Evolutionary conservation across 1,140 invertebrate genomes (phyloP), one percentile per base, ranked within the genome.

Genomic region (Anagrus nilaparvatae): DNA sequence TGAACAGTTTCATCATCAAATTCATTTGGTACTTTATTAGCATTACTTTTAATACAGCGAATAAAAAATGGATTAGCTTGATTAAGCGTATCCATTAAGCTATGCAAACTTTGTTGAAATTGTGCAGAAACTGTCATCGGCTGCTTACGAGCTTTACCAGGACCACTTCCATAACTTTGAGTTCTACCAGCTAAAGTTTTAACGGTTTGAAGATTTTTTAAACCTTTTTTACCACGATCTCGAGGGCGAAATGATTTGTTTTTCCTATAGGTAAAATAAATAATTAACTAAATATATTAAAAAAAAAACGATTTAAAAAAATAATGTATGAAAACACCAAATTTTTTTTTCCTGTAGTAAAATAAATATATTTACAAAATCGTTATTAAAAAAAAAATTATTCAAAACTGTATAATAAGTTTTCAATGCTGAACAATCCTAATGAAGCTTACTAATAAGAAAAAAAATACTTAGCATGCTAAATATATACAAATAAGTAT

Each of bases 1-100:
- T 93, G 82, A n/a, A 97, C 91, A 1, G 92, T 87, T 43, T 91
- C 87, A 50, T 95, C 87, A 61, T 96, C 90, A 69, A 97, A 96
- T 45, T 80, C 77, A 61, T 93, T 93, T 1, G 93, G 78, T 46
- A 86, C 79, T 72, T 95, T 96, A 34, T 91, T 82, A 36, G 80
- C 77, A 63, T 97, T 97, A 20, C 89, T 93, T 63, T 97, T 97
- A 53, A 97, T 96, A 64, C 93, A 97, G 32, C 93, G 75, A 47
- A 97, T 94, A 61, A 97, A 97, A 68, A 93, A 97, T 2, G 93
- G 93, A 69, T 94, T 94, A 0, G 92, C 90, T 59, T 93, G 84
- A 60, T 92, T 92, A 8, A 97, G 63, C 0, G 91, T 93, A 52
- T 90, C 84, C 90, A 97, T 95, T 10, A 97, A 68, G 24, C 84